A percentile compares a stretch with the other conserved stretches of the same genome.
Conservation (phyloP, 1,140 invertebrate species). For the Drosophila bocki region DNA sequence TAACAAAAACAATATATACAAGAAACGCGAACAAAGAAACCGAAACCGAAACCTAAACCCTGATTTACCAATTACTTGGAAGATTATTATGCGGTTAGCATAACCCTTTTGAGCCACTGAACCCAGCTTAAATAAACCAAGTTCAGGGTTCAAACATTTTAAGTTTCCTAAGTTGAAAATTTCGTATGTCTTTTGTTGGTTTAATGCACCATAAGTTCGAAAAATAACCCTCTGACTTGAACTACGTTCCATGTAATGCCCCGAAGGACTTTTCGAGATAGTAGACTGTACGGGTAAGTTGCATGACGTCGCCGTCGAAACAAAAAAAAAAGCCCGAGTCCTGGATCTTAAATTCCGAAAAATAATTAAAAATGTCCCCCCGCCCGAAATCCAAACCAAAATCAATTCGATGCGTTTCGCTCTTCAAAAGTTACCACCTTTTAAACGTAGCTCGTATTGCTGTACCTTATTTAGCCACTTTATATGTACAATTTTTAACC, state of each 20-base stretch:
- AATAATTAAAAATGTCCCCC: slow-evolving; percentile 22
- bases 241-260: slow-evolving; percentile 61
- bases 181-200: slow-evolving; percentile 19
- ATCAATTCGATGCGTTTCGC: slow-evolving; percentile 61
- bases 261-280: slow-evolving; percentile 89
- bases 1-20: slow-evolving; percentile 5
- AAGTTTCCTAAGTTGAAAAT: slow-evolving; percentile 31
- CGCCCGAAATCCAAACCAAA: slow-evolving; percentile 34
- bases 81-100: slow-evolving; percentile 78
- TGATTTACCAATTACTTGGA: slow-evolving; percentile 63
- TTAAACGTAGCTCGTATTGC: slow-evolving; percentile 76
- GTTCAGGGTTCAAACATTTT: slow-evolving; percentile 25
- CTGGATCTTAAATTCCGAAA: slow-evolving; percentile 47
- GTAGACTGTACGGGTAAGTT: slow-evolving; percentile 91
- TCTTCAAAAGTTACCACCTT: slow-evolving; percentile 37
- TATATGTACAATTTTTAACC: slow-evolving; percentile 54
- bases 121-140: not conserved
- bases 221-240: slow-evolving; percentile 54
- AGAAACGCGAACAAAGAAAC: slow-evolving; percentile 23
- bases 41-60: slow-evolving; percentile 14
- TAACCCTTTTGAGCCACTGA: slow-evolving; percentile 28
- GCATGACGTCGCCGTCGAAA: slow-evolving; percentile 71
- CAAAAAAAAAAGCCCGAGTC: slow-evolving; percentile 21
- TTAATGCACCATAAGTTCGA: slow-evolving; percentile 35
- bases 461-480: slow-evolving; percentile 80